Base-by-base conservation (phyloP, 92 coral and sea anemone species). In the Actinostola sp. region DNA sequence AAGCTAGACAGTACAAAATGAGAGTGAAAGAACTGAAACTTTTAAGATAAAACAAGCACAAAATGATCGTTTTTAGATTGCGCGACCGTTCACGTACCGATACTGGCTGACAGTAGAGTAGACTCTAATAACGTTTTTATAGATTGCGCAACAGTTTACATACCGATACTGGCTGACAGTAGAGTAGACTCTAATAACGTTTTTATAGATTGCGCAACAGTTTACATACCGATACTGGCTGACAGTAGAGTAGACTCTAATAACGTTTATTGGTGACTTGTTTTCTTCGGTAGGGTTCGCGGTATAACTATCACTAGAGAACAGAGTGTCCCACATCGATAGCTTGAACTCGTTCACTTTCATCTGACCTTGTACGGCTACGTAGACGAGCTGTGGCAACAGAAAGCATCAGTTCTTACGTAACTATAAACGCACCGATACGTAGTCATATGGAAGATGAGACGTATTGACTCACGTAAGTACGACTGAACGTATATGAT, bases 281-380 rank as follows among this genome's bases (percentile, higher is more conserved):
- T 21, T 41, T 23, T 79, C 92, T 53, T 94, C 98, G 1, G 1
- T 56, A 2, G 84, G 79, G 52, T 33, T 43, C 7, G 81, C 73
- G 25, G 28, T 51, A 48, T 58, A 85, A 21, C 72, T 72, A 58
- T 82, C 93, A 16, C 66, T 65, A 13, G 71, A 26, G 65, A 94
- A 94, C 21, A 94, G 81, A 0, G 87, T 82, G 62, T 94, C 97
- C 98, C 97, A 94, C 91, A 94, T 88, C 38, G 98, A 92, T 20
- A 94, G 43, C 66, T 85, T 82, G 78, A 94, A 91, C 56, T 78
- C 76, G 72, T 94, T 94, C 71, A 0, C 53, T 6, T 54, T 58
- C 11, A 50, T 42, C 75, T 94, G 98, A 16, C 98, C 98, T 73
- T 94, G 98, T 0, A 94, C 97, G 29, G 95, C 98, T 2, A 94